Percentiles rank a stretch among this genome's conserved stretches.
Evolutionary conservation across 2,113 vertebrate genomes (phyloP).

Genomic region (Pterophyllum scalare): DNA sequence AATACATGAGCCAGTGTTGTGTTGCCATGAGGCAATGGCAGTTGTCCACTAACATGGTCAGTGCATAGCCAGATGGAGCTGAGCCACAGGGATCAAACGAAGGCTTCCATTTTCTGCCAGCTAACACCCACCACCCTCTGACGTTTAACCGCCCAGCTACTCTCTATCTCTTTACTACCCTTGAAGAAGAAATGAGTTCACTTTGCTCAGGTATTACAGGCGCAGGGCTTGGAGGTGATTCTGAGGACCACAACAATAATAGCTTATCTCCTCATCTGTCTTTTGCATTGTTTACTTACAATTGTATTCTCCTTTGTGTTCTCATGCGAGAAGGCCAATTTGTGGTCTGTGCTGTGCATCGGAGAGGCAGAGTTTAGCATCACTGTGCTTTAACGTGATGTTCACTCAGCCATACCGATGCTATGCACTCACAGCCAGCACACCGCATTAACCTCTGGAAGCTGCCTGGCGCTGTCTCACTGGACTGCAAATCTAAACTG

Average conservation of each 20-base stretch:
- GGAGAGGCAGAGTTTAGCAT: slow-evolving; percentile 53
- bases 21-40: slow-evolving; percentile 49
- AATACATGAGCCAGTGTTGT: slow-evolving; percentile 39
- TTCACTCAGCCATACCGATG: slow-evolving; percentile 62
- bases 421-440: slow-evolving; percentile 57
- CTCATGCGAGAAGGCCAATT: slow-evolving; percentile 55
- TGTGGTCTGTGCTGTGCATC: slow-evolving; percentile 41
- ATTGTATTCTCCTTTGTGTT: slow-evolving; percentile 31
- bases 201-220: slow-evolving; percentile 50
- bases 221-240: slow-evolving; percentile 20
- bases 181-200: slow-evolving; percentile 58
- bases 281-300: slow-evolving; percentile 54
- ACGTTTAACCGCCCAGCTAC: slow-evolving; percentile 43
- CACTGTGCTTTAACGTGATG: slow-evolving; percentile 59
- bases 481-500: slow-evolving; percentile 38
- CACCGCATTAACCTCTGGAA: slow-evolving; percentile 65
- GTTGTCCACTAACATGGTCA: slow-evolving; percentile 66
- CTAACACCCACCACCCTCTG: slow-evolving; percentile 62
- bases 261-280: slow-evolving; percentile 36
- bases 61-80: slow-evolving; percentile 68
- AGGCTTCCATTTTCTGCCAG: slow-evolving; percentile 60
- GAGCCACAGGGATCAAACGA: slow-evolving; percentile 71
- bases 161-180: slow-evolving; percentile 34
- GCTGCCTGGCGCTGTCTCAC: slow-evolving; percentile 42
- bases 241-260: slow-evolving; percentile 35